A percentile compares a stretch with the other conserved stretches of the same genome.
Evolutionary conservation across 2,797 vertebrate genomes (phyloP).

Genomic region (Halcyon smyrnensis): DNA sequence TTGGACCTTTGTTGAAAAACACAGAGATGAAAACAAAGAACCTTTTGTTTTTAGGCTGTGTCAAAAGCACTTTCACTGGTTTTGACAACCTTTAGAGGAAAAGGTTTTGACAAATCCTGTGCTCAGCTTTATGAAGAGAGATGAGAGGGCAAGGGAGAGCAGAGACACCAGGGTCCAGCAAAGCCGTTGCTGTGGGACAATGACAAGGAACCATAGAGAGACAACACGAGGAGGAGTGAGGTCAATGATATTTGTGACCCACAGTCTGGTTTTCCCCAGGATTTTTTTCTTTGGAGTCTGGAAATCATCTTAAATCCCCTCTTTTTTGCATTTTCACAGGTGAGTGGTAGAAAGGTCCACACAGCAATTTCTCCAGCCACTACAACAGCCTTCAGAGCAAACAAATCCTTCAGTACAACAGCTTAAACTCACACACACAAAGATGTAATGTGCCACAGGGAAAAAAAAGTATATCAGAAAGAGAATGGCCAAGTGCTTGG

Average conservation of each 20-base stretch:
- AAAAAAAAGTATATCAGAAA: not conserved
- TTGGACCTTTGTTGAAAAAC: not conserved
- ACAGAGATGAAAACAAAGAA: not conserved
- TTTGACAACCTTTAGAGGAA: not conserved
- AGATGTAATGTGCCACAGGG: rapidly evolving
- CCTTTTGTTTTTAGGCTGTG: not conserved
- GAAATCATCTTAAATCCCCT: not conserved
- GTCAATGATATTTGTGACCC: not conserved
- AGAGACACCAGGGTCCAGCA: not conserved
- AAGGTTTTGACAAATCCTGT: not conserved
- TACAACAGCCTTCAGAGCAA: not conserved
- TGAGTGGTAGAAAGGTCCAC: not conserved
- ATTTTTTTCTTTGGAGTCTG: not conserved
- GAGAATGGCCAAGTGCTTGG: not conserved
- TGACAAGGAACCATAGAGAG: not conserved
- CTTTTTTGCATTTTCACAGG: not conserved
- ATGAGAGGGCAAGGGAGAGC: not conserved
- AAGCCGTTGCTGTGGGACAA: not conserved
- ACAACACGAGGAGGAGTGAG: not conserved
- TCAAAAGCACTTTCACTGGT: not conserved
- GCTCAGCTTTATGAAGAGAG: not conserved
- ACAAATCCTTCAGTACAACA: not conserved
- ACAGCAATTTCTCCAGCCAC: not conserved
- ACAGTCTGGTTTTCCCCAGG: rapidly evolving
- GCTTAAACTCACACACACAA: not conserved